A percentile compares a stretch with the other conserved stretches of the same genome.
phyloP scores from a whole-genome alignment of 64 coral and sea anemone species.

The Acropora tenuis region DNA sequence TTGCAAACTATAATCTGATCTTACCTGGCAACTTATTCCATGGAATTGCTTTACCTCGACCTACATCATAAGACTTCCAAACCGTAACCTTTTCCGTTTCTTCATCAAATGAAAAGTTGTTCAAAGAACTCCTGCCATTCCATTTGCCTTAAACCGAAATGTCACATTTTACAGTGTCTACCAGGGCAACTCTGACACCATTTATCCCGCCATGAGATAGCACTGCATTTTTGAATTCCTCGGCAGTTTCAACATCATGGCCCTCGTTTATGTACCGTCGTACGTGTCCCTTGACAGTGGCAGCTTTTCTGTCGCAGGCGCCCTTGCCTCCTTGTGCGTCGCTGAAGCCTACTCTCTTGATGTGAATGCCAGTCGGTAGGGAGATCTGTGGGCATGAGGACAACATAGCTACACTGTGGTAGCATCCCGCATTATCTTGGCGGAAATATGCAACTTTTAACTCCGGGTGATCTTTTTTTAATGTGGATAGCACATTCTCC shows the following conservation, averaged over 20 bases:
- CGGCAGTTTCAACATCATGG: neutral
- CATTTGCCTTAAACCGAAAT: neutral
- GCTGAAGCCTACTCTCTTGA: conserved; percentile 14
- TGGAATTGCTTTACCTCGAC: neutral
- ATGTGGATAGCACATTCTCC: neutral
- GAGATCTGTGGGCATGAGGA: conserved; percentile 25
- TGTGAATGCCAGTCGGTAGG: conserved; percentile 11
- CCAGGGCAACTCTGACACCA: neutral
- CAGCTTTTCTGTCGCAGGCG: neutral
- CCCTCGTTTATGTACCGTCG: neutral
- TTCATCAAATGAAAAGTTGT: neutral
- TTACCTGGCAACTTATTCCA: neutral
- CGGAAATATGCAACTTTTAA: conserved; percentile 16
- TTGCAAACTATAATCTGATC: neutral
- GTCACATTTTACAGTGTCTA: neutral
- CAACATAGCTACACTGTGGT: conserved; percentile 29
- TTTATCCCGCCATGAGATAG: neutral
- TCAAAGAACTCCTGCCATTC: neutral
- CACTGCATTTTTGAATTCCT: neutral
- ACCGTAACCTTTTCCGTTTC: neutral
- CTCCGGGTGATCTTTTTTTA: neutral
- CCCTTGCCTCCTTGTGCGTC: conserved; percentile 28
- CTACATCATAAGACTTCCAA: conserved; percentile 10
- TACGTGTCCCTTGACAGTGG: neutral
- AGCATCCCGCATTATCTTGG: conserved; percentile 56